Conservation (phyloP, 2,888 invertebrate species). For the Tipula helvola region DNA sequence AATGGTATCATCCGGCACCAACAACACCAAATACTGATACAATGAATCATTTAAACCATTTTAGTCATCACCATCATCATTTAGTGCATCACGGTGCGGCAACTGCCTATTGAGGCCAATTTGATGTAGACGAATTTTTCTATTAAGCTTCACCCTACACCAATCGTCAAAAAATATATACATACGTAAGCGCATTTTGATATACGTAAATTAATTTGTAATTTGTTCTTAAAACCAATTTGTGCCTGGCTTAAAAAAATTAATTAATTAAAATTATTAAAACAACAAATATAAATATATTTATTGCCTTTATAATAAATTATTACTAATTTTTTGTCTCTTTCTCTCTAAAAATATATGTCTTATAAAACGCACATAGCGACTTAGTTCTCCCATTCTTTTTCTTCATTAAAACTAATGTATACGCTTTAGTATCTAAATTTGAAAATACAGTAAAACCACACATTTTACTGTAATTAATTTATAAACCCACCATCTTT, state of each 20-base stretch:
- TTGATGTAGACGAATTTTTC: constrained; percentile 16
- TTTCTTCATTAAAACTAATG: not conserved
- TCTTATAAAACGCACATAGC: not conserved
- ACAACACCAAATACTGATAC: constrained; percentile 33
- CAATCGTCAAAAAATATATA: not conserved
- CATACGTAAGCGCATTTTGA: not conserved
- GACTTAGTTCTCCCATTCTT: not conserved
- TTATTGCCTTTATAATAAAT: not conserved
- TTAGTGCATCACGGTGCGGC: constrained; percentile 58
- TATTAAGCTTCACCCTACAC: not conserved
- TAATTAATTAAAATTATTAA: not conserved
- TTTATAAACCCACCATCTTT: not conserved
- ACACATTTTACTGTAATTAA: not conserved
- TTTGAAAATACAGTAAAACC: not conserved
- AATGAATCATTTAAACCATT: constrained; percentile 36
- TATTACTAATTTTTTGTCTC: not conserved
- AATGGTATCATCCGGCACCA: constrained; percentile 32
- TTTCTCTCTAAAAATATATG: not conserved
- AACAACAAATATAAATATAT: not conserved
- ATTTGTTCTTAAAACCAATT: constrained; percentile 9
- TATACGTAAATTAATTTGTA: not conserved
- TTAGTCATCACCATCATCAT: constrained; percentile 51
- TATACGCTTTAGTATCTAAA: not conserved
- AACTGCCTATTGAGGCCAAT: constrained; percentile 58
- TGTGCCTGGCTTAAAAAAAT: constrained; percentile 7